Conservation (phyloP, 2,797 vertebrate species). For the Rhodeus uyekii region DNA sequence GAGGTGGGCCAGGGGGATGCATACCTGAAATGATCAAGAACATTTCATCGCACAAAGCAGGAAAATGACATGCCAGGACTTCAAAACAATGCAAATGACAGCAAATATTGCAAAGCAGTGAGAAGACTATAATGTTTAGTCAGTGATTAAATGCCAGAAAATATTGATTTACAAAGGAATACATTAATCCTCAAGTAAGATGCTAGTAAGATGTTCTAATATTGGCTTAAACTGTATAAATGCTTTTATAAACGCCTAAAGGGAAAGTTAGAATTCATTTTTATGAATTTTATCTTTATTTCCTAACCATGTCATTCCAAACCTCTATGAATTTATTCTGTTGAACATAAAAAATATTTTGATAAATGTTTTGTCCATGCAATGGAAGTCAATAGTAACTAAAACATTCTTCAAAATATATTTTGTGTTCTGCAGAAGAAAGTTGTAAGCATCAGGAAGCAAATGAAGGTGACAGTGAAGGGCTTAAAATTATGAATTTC, state of each 20-base stretch:
- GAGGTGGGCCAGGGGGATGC: conserved; percentile 92
- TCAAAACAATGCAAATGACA: not conserved
- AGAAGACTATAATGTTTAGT: not conserved
- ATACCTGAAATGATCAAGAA: conserved; percentile 75
- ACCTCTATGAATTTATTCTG: not conserved
- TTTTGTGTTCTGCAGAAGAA: not conserved
- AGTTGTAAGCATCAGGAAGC: not conserved
- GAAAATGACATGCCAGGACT: not conserved
- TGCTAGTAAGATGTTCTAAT: not conserved
- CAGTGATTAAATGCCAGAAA: no score
- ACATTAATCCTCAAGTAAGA: not conserved
- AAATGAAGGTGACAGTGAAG: not conserved
- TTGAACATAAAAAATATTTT: not conserved
- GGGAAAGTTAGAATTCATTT: no score
- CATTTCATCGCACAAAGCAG: not conserved
- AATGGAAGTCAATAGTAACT: not conserved
- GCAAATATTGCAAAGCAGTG: not conserved
- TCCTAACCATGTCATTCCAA: not conserved
- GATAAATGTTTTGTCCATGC: not conserved
- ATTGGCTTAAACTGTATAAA: not conserved
- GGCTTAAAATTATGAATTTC: not conserved
- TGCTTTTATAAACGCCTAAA: not conserved
- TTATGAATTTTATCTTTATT: no score
- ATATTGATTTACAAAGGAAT: no score
- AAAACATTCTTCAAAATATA: not conserved